Evolutionary conservation across 2,888 invertebrate genomes (phyloP).

Genomic region (Meteorus colon): DNA sequence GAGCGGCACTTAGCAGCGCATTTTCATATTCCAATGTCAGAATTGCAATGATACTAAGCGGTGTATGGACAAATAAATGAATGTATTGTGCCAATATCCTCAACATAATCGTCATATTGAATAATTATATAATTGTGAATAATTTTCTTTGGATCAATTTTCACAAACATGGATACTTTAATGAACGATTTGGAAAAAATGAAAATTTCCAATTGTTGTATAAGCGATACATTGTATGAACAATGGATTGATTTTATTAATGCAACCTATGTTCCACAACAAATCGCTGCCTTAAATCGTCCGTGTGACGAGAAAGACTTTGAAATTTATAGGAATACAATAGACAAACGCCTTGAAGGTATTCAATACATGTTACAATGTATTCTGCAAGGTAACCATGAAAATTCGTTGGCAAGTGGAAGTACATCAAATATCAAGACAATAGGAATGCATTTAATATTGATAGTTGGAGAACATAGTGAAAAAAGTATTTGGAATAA

Average conservation of each 20-base stretch:
- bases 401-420: constrained; percentile 40
- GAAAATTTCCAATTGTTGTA: constrained; percentile 54
- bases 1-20: too few species aligned
- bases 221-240: constrained; percentile 55
- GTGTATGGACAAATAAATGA: not conserved
- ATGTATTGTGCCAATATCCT: not conserved
- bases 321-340: constrained; percentile 55
- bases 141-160: not conserved
- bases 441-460: constrained; percentile 57
- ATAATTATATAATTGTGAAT: not conserved
- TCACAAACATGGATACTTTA: constrained; percentile 57
- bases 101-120: not conserved
- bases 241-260: constrained; percentile 57
- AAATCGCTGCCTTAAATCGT: constrained; percentile 52
- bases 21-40: too few species aligned
- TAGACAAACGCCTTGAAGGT: constrained; percentile 60
- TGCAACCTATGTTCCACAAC: constrained; percentile 60
- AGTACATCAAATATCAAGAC: constrained; percentile 43
- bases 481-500: constrained; percentile 69
- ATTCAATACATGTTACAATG: constrained; percentile 58
- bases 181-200: constrained; percentile 59
- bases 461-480: constrained; percentile 67
- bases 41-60: not conserved
- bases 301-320: constrained; percentile 67
- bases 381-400: constrained; percentile 49